Evolutionary conservation across 2,797 vertebrate species (phyloP), one percentile per base, ranked within the genome.

Genomic region (Danio albolineatus): DNA sequence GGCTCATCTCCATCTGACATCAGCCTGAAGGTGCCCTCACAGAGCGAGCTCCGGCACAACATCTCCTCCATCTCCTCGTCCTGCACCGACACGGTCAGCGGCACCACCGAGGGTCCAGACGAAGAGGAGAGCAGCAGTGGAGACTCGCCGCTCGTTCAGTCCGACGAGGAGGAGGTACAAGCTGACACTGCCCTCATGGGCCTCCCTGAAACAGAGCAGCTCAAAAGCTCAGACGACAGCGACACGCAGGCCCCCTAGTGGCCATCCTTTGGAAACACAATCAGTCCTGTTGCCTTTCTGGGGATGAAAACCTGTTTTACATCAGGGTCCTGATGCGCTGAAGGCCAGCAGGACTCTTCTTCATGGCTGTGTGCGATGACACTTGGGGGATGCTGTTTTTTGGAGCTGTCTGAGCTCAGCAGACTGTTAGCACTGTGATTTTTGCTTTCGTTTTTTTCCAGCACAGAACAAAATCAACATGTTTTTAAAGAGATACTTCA

Each of bases 161-260:
- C 94, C 0, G 97, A 98, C 0, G 97, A 98, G 76, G 97, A 99
- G 73, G 96, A 97, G 4, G 90, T 98, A 21, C 95, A 96, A 56
- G 94, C 90, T 7, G 97, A 99, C 89, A 93, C 89, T 19, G 92
- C 92, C 7, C 89, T 98, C 48, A 89, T 90, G 60, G 92, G 85
- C 7, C 87, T 93, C 10, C 86, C 83, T 17, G 91, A 93, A 46
- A 72, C 87, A 10, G 90, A 90, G 70, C 41, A 77, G 16, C 86
- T 89, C 51, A 87, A 77, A 73, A 87, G 83, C 83, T 94, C 92
- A 19, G 96, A 96, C 7, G 96, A 98, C 86, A 97, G 96, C 59
- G 95, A 97, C 91, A 93, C 93, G 56, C 94, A 87, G 80, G 83
- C 79, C 56, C 73, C 83, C 12, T 90, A 83, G 71, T 43, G 73